Evolutionary conservation across 2,113 vertebrate species (phyloP).

Genomic region (human): DNA sequence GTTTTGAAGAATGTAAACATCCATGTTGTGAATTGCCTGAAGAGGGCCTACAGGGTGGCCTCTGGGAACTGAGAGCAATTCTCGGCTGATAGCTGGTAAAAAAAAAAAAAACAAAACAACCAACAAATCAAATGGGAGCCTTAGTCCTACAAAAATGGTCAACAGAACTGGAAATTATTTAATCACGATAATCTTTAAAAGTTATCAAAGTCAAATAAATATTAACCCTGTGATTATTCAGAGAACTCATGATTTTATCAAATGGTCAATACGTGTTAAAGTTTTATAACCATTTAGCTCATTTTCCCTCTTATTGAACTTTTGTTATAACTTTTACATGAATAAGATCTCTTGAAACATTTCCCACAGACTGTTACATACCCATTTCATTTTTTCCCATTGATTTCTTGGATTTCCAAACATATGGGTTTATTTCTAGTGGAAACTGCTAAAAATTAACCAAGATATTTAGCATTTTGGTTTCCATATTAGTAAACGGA

Average conservation of each 20-base stretch:
- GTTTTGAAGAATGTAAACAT: slow-evolving; percentile 22
- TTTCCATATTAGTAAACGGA: slow-evolving; percentile 46
- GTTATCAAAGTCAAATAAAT: slow-evolving; percentile 34
- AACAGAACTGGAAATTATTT: slow-evolving; percentile 15
- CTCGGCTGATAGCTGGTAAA: neutral
- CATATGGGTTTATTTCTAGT: slow-evolving; percentile 48
- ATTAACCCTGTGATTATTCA: slow-evolving; percentile 29
- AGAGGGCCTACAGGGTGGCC: neutral
- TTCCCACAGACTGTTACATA: slow-evolving; percentile 4
- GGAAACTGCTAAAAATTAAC: slow-evolving; percentile 57
- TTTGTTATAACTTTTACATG: slow-evolving; percentile 11
- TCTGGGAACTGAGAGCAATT: neutral
- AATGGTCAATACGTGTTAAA: neutral
- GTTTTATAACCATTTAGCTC: slow-evolving; percentile 34
- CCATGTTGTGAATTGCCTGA: neutral
- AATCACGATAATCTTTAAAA: slow-evolving; percentile 45
- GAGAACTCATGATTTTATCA: slow-evolving; percentile 54
- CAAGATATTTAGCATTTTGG: slow-evolving; percentile 32
- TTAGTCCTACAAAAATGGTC: slow-evolving; percentile 20
- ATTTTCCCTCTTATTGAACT: slow-evolving; percentile 57
- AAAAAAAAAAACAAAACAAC: neutral
- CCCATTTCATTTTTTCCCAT: neutral
- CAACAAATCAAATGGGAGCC: neutral
- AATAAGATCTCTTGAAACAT: slow-evolving; percentile 40
- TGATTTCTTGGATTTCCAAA: slow-evolving; percentile 47